Evolutionary conservation across 2,113 vertebrate genomes (phyloP).

Genomic region (Bufo bufo): DNA sequence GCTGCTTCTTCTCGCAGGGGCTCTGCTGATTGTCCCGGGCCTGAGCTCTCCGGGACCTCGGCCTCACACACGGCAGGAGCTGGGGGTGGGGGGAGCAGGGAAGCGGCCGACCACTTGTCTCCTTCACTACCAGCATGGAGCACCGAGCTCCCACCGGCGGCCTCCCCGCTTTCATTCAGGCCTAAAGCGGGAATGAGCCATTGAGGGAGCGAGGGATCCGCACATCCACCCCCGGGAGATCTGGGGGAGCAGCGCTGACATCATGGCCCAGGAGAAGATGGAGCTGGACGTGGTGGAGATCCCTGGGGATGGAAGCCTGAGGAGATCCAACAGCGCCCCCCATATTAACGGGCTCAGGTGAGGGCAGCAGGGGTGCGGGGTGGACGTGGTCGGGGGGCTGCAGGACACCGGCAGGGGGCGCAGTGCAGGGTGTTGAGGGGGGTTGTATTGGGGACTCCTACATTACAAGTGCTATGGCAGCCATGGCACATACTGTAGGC

Average conservation of each 20-base stretch:
- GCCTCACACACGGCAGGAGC: not conserved
- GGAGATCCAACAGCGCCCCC: constrained; percentile 82
- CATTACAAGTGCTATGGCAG: no score
- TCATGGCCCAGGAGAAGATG: constrained; percentile 84
- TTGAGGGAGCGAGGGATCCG: not conserved
- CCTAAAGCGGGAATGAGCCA: constrained; percentile 19
- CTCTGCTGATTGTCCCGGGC: constrained; percentile 8
- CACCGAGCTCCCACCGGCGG: not conserved
- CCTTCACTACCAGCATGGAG: not conserved
- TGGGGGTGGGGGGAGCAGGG: not conserved
- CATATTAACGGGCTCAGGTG: constrained; percentile 85
- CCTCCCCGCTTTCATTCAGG: not conserved
- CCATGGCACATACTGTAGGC: no score
- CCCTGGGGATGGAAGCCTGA: constrained; percentile 74
- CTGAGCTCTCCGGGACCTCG: constrained; percentile 13
- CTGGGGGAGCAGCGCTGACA: constrained; percentile 52
- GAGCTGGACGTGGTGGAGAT: constrained; percentile 81
- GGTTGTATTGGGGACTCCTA: no score
- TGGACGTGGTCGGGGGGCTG: no score
- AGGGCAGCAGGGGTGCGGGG: not conserved
- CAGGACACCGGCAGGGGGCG: no score
- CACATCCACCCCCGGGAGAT: not conserved
- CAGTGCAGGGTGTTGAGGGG: no score
- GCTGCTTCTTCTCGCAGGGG: not conserved
- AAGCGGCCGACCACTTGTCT: not conserved